Base-by-base conservation (phyloP, 2,888 invertebrate species). In the Halictus ligatus region DNA sequence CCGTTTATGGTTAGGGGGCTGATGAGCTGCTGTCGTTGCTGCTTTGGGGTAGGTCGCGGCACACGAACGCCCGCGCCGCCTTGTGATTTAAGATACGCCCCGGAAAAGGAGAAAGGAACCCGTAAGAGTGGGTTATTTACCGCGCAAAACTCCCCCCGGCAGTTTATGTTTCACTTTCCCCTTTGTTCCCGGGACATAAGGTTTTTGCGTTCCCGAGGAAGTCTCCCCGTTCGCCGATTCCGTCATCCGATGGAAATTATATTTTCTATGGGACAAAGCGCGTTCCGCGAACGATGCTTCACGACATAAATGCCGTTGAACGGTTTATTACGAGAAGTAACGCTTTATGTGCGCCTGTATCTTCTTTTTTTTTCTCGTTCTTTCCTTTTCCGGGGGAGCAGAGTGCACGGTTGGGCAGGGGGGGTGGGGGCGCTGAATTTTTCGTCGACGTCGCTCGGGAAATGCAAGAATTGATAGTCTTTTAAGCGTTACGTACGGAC, bases 11-110 rank as follows among this genome's bases (percentile, higher is more conserved):
- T n/a, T n/a, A n/a, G 83, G 87, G 76, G 71, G 75, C 7, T 71
- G 85, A 75, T 73, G 86, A 82, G 80, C 83, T 80, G 83, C 85
- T 85, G 88, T 78, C 85, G 86, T 73, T 86, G 88, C 83, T 83
- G 81, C 64, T 87, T 89, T 85, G 84, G 83, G 88, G 79, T 84
- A 88, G 73, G 85, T 89, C 88, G 58, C 58, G 80, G 73, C 46
- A 73, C 72, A 83, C 74, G 54, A 86, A 80, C 58, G 8, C 8
- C 54, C 50, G 18, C 83, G 69, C 64, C 75, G 54, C 54, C 85
- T 60, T 69, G 78, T 85, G 71, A 81, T 85, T 89, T 85, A 85
- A 77, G 88, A 82, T 80, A 67, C 71, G 50, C 67, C 64, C 13
- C 71, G 73, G 48, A 76, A 81, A 79, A 79, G 76, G 78, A 50